These are phyloP conservation scores for Premnoplex brunnescens DNA, from an alignment of 2,797 vertebrate species.

Conservation along the genomic window DNA sequence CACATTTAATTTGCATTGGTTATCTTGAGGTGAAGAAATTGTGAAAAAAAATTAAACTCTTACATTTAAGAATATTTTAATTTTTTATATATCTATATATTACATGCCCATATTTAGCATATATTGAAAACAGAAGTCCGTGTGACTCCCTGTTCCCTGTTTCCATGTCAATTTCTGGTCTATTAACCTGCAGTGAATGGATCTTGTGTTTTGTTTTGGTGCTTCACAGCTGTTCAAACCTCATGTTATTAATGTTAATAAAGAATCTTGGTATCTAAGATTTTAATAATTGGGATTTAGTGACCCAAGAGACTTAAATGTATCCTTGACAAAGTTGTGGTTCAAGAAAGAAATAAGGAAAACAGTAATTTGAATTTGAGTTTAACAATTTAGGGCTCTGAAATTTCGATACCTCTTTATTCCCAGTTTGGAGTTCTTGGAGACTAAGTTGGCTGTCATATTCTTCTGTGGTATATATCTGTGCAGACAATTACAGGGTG, in stretches of 20 bases:
- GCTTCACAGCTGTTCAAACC: slow-evolving; percentile 1
- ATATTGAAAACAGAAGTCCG: not conserved
- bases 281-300: not conserved
- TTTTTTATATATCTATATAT: not conserved
- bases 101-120: not conserved
- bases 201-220: not conserved
- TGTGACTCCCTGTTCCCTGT: not conserved
- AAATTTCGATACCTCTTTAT: not conserved
- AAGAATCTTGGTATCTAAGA: not conserved
- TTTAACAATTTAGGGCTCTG: not conserved
- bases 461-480: not conserved
- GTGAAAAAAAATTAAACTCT: not conserved
- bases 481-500: accelerated
- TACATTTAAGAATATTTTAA: not conserved
- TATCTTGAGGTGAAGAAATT: not conserved
- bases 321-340: not conserved
- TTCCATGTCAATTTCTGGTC: not conserved
- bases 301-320: not conserved
- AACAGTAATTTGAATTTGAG: not conserved
- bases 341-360: not conserved
- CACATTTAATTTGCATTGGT: not conserved
- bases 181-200: not conserved
- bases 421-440: not conserved
- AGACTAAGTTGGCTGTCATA: accelerated
- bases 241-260: not conserved